Evolutionary conservation across 1,140 invertebrate genomes (phyloP).

Genomic region (Achroia grisella): DNA sequence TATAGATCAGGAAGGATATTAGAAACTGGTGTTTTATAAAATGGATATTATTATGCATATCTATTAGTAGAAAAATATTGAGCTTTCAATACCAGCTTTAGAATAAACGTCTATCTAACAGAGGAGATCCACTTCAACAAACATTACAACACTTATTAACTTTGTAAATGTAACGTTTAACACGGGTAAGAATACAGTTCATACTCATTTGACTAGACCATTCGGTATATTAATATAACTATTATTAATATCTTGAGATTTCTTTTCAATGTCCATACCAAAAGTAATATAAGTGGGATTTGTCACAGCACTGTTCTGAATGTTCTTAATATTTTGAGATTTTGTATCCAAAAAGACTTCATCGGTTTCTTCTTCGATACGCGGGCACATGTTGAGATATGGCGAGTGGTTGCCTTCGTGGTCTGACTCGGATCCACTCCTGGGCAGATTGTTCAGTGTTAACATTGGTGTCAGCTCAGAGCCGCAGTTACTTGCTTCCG

Average conservation of each 20-base stretch:
- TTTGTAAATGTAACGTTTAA: too few species aligned
- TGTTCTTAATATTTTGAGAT: conserved; percentile 78
- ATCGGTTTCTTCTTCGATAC: conserved; percentile 49
- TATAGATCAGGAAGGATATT: too few species aligned
- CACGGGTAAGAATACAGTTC: background rate
- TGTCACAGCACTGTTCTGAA: conserved; percentile 70
- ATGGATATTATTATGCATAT: too few species aligned
- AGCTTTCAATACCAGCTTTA: too few species aligned
- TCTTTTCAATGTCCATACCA: conserved; percentile 45
- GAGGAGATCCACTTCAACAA: too few species aligned
- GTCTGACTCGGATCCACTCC: conserved; percentile 58
- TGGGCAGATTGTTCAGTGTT: conserved; percentile 53
- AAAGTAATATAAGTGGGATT: conserved; percentile 60
- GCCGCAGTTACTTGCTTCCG: conserved; percentile 58
- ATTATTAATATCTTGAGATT: conserved; percentile 46
- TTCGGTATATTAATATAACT: conserved; percentile 55
- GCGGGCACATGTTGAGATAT: conserved; percentile 42
- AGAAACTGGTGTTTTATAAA: too few species aligned
- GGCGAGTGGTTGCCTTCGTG: conserved; percentile 51
- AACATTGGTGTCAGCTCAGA: conserved; percentile 76
- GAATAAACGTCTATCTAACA: too few species aligned
- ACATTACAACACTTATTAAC: too few species aligned
- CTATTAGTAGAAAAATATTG: too few species aligned
- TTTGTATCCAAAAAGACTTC: conserved; percentile 64
- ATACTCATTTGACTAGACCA: conserved; percentile 61